phyloP scores from a whole-genome alignment of 2,113 vertebrate species.

The Chaetops frenatus region DNA sequence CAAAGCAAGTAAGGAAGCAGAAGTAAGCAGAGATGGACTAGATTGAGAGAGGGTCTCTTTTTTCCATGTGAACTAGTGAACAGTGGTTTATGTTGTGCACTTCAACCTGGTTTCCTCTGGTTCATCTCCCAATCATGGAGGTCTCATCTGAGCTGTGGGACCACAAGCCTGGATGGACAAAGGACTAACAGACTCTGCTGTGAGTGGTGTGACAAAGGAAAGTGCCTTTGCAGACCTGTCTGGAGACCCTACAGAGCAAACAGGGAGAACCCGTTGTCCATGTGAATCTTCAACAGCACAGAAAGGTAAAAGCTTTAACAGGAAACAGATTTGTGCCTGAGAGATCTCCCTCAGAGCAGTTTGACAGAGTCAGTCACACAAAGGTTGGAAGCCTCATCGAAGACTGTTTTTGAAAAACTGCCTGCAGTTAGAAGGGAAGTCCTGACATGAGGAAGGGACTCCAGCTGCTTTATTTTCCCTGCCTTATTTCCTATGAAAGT shows the following conservation, averaged over 20 bases:
- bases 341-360: background rate
- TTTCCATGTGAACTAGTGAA: background rate
- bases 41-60: background rate
- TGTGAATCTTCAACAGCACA: background rate
- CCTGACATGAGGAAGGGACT: background rate
- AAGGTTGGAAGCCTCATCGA: background rate
- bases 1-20: background rate
- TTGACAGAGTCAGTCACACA: background rate
- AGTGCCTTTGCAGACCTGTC: background rate
- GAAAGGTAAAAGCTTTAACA: background rate
- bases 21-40: background rate
- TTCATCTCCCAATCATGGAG: background rate
- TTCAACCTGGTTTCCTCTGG: rapidly evolving
- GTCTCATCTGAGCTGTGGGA: background rate
- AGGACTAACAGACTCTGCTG: background rate
- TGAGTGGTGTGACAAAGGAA: background rate
- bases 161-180: background rate
- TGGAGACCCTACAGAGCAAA: background rate
- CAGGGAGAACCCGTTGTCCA: background rate
- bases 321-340: background rate
- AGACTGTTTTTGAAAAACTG: background rate
- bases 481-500: background rate
- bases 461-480: background rate
- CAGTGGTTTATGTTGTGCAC: background rate
- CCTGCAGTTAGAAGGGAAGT: background rate